These are phyloP conservation scores for Drosophila crucigera DNA, from an alignment of 2,888 invertebrate genomes.

Conservation along the genomic window DNA sequence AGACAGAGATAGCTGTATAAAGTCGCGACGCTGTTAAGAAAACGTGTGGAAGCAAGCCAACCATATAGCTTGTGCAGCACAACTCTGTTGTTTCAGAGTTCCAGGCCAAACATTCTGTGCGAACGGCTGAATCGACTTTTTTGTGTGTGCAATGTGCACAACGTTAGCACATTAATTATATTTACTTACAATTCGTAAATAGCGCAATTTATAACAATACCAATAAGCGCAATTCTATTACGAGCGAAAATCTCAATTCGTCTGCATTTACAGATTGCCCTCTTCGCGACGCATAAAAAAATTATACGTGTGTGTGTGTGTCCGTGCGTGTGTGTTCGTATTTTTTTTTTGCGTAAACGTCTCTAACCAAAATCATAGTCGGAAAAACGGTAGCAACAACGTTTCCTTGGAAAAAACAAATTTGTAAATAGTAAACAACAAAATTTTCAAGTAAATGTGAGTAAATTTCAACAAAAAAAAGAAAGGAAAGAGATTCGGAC, in stretches of 20 bases:
- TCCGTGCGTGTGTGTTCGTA: slow-evolving; percentile 34
- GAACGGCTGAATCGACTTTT: slow-evolving; percentile 79
- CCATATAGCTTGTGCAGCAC: slow-evolving; percentile 35
- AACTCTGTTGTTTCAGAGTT: slow-evolving; percentile 77
- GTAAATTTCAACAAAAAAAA: slow-evolving; percentile 17
- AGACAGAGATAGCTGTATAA: slow-evolving; percentile 59
- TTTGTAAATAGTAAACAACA: slow-evolving; percentile 81
- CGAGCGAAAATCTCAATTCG: slow-evolving; percentile 16
- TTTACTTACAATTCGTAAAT: slow-evolving; percentile 66
- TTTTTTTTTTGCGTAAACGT: slow-evolving; percentile 64
- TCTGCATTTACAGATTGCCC: slow-evolving; percentile 32
- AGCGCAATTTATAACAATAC: slow-evolving; percentile 24
- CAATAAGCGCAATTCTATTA: slow-evolving; percentile 18
- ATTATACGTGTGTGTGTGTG: slow-evolving; percentile 33
- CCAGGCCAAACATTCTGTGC: slow-evolving; percentile 73
- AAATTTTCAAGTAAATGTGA: slow-evolving; percentile 71
- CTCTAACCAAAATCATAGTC: slow-evolving; percentile 64
- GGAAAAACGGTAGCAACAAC: slow-evolving; percentile 73
- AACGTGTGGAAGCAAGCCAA: slow-evolving; percentile 62
- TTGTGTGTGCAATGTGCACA: slow-evolving; percentile 73
- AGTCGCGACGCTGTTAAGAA: slow-evolving; percentile 15
- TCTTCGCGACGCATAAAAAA: slow-evolving; percentile 39
- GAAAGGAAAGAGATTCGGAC: slow-evolving; percentile 2
- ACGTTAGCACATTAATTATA: slow-evolving; percentile 68
- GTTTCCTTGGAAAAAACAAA: slow-evolving; percentile 73